These are phyloP conservation scores for Papilio dardanus DNA, from an alignment of 1,140 invertebrate genomes.

Conservation along the genomic window DNA sequence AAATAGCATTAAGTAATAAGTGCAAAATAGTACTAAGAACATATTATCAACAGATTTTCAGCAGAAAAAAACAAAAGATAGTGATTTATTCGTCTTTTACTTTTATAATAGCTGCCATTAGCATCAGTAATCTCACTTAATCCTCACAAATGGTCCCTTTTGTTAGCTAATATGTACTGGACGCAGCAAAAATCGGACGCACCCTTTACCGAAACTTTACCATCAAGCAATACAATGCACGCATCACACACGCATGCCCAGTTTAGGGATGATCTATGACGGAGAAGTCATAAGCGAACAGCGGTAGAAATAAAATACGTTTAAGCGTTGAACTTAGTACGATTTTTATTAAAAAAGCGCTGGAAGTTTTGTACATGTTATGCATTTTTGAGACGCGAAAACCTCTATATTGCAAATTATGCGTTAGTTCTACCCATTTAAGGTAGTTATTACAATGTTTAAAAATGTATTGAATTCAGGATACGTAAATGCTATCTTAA, in stretches of 20 bases:
- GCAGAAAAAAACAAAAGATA: neutral
- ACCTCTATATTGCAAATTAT: too few relatives aligned
- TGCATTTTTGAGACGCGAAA: too few relatives aligned
- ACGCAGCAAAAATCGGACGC: conserved; percentile 46
- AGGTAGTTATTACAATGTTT: too few relatives aligned
- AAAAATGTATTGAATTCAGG: too few relatives aligned
- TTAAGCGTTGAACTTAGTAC: neutral
- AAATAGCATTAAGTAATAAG: too few relatives aligned
- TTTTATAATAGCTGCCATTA: neutral
- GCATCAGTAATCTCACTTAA: conserved; percentile 39
- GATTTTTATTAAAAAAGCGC: too few relatives aligned
- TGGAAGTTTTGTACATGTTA: too few relatives aligned
- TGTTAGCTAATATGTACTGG: conserved; percentile 42
- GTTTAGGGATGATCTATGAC: conserved; percentile 54
- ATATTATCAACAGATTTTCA: too few relatives aligned
- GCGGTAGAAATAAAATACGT: neutral
- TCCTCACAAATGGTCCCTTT: conserved; percentile 45
- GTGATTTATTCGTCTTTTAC: neutral
- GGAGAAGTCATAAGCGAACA: conserved; percentile 42
- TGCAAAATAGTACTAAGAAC: too few relatives aligned
- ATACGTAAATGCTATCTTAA: too few relatives aligned
- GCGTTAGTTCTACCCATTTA: too few relatives aligned
- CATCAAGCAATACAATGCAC: conserved; percentile 60
- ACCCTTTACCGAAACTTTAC: conserved; percentile 74
- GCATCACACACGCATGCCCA: conserved; percentile 53